Evolutionary conservation across 2,888 invertebrate species (phyloP).

Genomic region (Meiosimyza platycephala): DNA sequence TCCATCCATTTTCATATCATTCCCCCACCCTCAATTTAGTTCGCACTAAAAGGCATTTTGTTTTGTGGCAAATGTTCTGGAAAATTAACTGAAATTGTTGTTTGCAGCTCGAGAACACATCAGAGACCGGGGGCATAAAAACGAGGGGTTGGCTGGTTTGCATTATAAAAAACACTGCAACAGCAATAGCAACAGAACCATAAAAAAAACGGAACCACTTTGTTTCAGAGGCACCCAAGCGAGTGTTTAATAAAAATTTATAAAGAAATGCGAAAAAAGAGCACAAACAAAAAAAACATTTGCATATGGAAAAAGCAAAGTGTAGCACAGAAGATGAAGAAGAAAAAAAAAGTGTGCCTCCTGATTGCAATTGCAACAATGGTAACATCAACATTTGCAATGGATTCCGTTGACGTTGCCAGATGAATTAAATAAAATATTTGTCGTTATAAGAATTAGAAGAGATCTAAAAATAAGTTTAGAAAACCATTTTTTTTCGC

Average conservation of each 20-base stretch:
- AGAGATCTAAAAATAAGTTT: too few species aligned
- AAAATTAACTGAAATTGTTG: constrained; percentile 35
- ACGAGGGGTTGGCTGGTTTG: neutral
- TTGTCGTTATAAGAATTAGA: too few species aligned
- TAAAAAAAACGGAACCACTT: constrained; percentile 33
- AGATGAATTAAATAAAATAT: too few species aligned
- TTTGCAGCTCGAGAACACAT: constrained; percentile 15
- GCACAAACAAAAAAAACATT: constrained; percentile 16
- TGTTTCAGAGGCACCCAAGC: constrained; percentile 34
- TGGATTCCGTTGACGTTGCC: too few species aligned
- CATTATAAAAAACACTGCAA: neutral
- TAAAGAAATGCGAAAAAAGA: neutral
- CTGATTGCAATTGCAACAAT: constrained; percentile 15
- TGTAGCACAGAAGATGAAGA: neutral
- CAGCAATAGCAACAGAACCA: constrained; percentile 6
- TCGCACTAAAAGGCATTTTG: constrained; percentile 26
- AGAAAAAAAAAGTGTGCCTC: neutral
- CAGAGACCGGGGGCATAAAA: neutral
- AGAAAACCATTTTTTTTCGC: too few species aligned
- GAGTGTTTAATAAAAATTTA: constrained; percentile 34
- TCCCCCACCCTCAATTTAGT: neutral
- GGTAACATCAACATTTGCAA: neutral
- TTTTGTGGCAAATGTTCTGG: constrained; percentile 32
- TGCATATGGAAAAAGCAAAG: constrained; percentile 25
- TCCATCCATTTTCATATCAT: too few species aligned